phyloP scores from a whole-genome alignment of 2,113 vertebrate genomes.

The Archilochus colubris region DNA sequence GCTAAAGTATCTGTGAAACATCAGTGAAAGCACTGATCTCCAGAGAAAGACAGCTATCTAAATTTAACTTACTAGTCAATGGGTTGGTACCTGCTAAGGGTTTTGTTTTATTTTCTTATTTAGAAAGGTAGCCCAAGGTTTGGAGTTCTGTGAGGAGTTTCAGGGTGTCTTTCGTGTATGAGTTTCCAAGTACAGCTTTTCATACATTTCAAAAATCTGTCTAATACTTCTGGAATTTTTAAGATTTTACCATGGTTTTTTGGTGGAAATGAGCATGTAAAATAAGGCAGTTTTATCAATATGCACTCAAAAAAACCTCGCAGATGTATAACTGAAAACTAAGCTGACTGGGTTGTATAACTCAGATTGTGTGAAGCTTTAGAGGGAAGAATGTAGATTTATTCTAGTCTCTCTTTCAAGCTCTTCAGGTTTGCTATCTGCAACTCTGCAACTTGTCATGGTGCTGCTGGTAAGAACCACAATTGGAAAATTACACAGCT shows the following conservation, averaged over 20 bases:
- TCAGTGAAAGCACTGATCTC: not conserved
- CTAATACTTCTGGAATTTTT: not conserved
- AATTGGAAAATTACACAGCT: not conserved
- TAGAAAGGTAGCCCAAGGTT: not conserved
- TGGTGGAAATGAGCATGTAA: not conserved
- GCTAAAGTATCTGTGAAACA: not conserved
- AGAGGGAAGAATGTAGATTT: not conserved
- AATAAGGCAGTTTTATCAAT: not conserved
- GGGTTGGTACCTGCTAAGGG: not conserved
- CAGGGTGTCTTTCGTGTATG: not conserved
- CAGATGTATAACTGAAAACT: not conserved
- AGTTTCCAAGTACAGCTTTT: not conserved
- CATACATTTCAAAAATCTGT: not conserved
- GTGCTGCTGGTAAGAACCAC: not conserved
- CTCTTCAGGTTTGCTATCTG: not conserved
- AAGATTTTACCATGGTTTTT: not conserved
- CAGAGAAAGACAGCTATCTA: not conserved
- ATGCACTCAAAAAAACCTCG: not conserved
- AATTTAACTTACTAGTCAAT: not conserved
- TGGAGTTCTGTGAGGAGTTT: not conserved
- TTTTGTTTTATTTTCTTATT: not conserved
- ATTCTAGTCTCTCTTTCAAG: not conserved
- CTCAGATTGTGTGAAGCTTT: not conserved
- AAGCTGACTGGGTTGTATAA: not conserved
- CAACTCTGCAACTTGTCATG: not conserved